A percentile compares a stretch with the other conserved stretches of the same genome.
phyloP scores from a whole-genome alignment of 2,888 invertebrate species.

The Drosophila diplacantha region DNA sequence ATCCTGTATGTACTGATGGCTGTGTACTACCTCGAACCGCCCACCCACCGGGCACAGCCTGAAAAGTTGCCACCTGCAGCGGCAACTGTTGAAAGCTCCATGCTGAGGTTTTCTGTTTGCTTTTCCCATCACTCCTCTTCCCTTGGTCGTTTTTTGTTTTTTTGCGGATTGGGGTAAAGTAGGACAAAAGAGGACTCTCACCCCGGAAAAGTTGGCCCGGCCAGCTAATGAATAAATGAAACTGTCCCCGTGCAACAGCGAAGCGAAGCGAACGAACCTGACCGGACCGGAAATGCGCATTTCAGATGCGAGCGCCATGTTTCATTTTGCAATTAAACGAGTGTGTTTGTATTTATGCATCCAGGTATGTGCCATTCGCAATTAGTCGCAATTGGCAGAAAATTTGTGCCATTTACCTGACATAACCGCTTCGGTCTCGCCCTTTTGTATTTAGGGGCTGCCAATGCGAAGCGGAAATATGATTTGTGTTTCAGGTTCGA shows the following conservation, averaged over 20 bases:
- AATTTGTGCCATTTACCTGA: conserved; percentile 42
- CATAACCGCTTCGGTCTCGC: conserved; percentile 6
- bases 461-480: conserved; percentile 51
- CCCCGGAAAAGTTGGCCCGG: conserved; percentile 15
- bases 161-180: conserved; percentile 20
- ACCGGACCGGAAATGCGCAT: conserved; percentile 47
- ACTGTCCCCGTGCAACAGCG: conserved; percentile 20
- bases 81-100: conserved; percentile 51
- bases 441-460: conserved; percentile 29
- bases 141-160: neutral
- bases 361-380: conserved; percentile 12
- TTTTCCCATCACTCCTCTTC: conserved; percentile 1
- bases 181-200: conserved; percentile 31
- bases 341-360: neutral
- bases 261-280: conserved; percentile 9
- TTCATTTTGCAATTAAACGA: conserved; percentile 53
- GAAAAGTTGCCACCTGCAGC: conserved; percentile 29
- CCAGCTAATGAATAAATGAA: conserved; percentile 45
- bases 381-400: conserved; percentile 39
- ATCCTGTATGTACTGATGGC: neutral
- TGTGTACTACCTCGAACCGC: neutral
- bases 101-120: conserved; percentile 23
- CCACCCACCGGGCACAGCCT: neutral
- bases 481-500: conserved; percentile 51
- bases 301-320: conserved; percentile 42